Evolutionary conservation across 2,888 invertebrate species (phyloP).

Genomic region (Andrena chrysosceles): DNA sequence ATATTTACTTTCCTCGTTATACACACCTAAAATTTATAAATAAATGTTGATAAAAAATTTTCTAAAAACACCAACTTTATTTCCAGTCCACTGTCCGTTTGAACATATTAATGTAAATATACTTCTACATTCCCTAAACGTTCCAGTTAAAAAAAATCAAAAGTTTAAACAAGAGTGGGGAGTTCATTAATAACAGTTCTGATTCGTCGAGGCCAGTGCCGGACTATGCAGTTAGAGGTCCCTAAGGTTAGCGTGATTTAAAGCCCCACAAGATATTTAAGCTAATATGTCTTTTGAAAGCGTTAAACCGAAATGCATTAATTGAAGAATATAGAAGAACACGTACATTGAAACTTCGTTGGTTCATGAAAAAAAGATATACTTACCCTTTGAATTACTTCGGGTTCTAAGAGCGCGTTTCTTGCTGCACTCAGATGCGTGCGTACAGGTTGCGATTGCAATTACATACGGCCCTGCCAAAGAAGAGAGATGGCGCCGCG

Average conservation of each 20-base stretch:
- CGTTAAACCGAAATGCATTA: too few species aligned
- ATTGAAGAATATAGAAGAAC: too few species aligned
- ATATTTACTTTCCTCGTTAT: slow-evolving; percentile 31
- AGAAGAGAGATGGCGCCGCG: slow-evolving; percentile 57
- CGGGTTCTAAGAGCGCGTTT: not conserved
- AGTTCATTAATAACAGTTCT: too few species aligned
- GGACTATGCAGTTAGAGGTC: too few species aligned
- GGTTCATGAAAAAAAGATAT: too few species aligned
- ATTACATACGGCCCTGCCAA: slow-evolving; percentile 47
- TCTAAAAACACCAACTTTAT: not conserved
- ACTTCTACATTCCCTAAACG: not conserved
- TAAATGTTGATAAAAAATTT: slow-evolving; percentile 56
- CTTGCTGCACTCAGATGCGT: not conserved
- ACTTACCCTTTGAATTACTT: too few species aligned
- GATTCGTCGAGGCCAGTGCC: too few species aligned
- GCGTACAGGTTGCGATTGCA: not conserved
- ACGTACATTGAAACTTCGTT: too few species aligned
- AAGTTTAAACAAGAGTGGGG: not conserved
- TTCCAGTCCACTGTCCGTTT: not conserved
- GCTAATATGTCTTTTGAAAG: too few species aligned
- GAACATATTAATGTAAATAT: not conserved
- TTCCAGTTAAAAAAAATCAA: not conserved
- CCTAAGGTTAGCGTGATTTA: too few species aligned
- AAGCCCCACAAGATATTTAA: too few species aligned
- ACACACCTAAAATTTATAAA: slow-evolving; percentile 58